Percentiles rank a stretch among this genome's conserved stretches.
Conservation (phyloP, 2,113 vertebrate genomes). For the Carassius carassius region DNA sequence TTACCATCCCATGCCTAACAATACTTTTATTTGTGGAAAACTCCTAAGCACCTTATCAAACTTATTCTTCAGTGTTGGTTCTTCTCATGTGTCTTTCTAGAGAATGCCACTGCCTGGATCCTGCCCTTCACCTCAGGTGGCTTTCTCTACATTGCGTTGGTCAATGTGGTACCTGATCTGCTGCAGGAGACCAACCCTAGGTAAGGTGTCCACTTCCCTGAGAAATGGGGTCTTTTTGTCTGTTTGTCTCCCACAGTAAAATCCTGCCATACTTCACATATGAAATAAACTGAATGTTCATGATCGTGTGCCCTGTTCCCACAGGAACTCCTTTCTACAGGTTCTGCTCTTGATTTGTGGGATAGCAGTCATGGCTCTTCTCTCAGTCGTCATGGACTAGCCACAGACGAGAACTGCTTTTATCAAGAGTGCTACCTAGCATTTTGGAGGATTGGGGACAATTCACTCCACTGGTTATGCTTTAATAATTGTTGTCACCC, state of each 20-base stretch:
- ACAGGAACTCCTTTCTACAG: slow-evolving; percentile 87
- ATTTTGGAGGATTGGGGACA: slow-evolving; percentile 25
- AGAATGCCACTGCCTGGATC: slow-evolving; percentile 89
- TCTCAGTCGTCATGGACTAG: slow-evolving; percentile 82
- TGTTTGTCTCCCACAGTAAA: not conserved
- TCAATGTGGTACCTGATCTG: slow-evolving; percentile 94
- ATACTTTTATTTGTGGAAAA: not conserved
- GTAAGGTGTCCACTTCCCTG: slow-evolving; percentile 68
- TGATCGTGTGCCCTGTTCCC: not conserved
- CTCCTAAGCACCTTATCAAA: not conserved
- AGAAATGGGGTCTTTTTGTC: not conserved
- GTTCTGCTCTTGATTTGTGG: slow-evolving; percentile 87
- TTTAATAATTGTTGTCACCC: slow-evolving; percentile 40
- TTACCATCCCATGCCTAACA: not conserved
- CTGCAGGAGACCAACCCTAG: slow-evolving; percentile 88
- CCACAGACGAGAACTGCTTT: slow-evolving; percentile 37
- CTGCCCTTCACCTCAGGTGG: slow-evolving; percentile 95
- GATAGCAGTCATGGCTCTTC: slow-evolving; percentile 87
- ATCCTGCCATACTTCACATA: not conserved
- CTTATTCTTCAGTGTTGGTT: not conserved
- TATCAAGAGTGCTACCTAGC: slow-evolving; percentile 16
- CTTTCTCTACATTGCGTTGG: slow-evolving; percentile 96
- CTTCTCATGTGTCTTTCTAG: slow-evolving; percentile 57
- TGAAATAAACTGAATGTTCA: not conserved
- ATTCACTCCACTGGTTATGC: slow-evolving; percentile 40